Evolutionary conservation across 92 coral and sea anemone genomes (phyloP).

Genomic region (Siderastrea siderea): DNA sequence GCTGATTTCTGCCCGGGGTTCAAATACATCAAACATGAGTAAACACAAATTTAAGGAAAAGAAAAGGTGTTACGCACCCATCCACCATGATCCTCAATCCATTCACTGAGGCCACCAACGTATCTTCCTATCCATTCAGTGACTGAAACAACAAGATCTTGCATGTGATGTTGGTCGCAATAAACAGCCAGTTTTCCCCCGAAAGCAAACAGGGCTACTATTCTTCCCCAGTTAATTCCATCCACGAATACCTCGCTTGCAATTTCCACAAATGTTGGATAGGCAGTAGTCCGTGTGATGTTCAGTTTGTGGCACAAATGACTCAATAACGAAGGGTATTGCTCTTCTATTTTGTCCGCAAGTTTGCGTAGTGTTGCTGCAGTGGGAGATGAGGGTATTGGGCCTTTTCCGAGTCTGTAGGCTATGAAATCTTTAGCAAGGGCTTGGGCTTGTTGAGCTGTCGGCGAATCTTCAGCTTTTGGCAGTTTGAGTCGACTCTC

Average conservation of each 20-base stretch:
- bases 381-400: conserved; percentile 75
- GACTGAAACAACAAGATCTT: conserved; percentile 85
- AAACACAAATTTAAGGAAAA: background rate
- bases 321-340: conserved; percentile 87
- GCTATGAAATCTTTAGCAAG: conserved; percentile 94
- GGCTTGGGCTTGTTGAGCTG: conserved; percentile 74
- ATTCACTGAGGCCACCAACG: conserved; percentile 86
- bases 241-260: conserved; percentile 98
- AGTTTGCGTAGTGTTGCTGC: conserved; percentile 96
- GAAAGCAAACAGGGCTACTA: conserved; percentile 96
- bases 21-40: background rate
- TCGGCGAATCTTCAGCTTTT: conserved; percentile 47
- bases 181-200: conserved; percentile 95
- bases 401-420: conserved; percentile 90
- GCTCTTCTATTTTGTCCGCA: conserved; percentile 96
- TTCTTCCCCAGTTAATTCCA: conserved; percentile 99
- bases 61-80: conserved; percentile 76
- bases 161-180: conserved; percentile 93
- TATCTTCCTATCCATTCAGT: conserved; percentile 92
- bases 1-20: conserved; percentile 6
- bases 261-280: conserved; percentile 92
- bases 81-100: conserved; percentile 98
- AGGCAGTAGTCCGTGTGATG: conserved; percentile 90
- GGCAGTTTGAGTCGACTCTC: conserved; percentile 78
- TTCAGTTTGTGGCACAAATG: conserved; percentile 93